Percentiles rank a stretch among this genome's conserved stretches.
Evolutionary conservation across 2,888 invertebrate species (phyloP).

Genomic region (Pyrrhia umbra): DNA sequence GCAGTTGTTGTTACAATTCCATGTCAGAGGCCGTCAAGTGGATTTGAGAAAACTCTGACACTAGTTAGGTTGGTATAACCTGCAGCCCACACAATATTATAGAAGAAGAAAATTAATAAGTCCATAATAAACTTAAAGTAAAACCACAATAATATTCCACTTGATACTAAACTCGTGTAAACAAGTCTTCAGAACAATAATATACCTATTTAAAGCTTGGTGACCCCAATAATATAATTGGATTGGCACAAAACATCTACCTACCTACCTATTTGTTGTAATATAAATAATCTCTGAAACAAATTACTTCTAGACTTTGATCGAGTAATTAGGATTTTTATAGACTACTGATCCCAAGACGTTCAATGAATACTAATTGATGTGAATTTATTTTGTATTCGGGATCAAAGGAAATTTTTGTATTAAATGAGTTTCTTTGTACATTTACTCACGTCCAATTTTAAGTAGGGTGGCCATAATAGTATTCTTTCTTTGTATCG

Average conservation of each 20-base stretch:
- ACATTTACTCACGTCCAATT: neutral
- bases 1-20: too few species aligned
- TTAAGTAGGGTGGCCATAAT: neutral
- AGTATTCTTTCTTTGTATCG: neutral
- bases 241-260: constrained; percentile 4
- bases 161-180: neutral
- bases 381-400: neutral
- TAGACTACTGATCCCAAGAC: neutral
- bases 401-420: neutral
- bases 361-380: constrained; percentile 2
- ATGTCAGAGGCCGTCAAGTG: too few species aligned
- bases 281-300: constrained; percentile 28
- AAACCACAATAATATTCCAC: too few species aligned
- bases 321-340: constrained; percentile 26
- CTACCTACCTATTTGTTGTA: too few species aligned
- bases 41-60: too few species aligned
- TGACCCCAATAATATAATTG: constrained; percentile 6
- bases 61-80: too few species aligned
- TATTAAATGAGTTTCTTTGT: neutral
- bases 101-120: too few species aligned
- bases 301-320: constrained; percentile 9
- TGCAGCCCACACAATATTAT: too few species aligned
- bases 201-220: neutral
- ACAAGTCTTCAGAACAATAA: neutral
- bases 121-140: too few species aligned